A percentile compares a stretch with the other conserved stretches of the same genome.
Conservation (phyloP, 2,888 invertebrate genomes). For the Scelioninae gen. 1 region DNA sequence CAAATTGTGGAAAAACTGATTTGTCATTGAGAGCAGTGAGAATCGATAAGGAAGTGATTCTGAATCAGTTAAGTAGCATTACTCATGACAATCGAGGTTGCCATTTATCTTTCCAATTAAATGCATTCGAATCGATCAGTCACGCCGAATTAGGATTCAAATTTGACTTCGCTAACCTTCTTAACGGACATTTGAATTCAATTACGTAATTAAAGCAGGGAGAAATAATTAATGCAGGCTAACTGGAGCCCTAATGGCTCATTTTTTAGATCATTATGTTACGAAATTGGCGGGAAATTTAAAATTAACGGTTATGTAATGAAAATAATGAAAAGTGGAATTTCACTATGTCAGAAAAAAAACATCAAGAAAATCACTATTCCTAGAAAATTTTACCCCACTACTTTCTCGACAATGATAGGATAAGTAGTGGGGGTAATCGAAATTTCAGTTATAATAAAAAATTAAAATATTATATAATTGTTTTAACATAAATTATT, state of each 20-base stretch:
- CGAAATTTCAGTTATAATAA: no score
- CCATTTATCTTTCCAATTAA: conserved; percentile 61
- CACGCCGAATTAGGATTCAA: conserved; percentile 63
- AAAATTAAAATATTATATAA: no score
- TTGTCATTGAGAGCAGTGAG: conserved; percentile 59
- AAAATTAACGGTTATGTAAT: conserved; percentile 9
- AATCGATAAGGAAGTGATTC: conserved; percentile 65
- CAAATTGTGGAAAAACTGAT: conserved; percentile 66
- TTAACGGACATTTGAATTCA: conserved; percentile 56
- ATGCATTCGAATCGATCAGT: conserved; percentile 55
- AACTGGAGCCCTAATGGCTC: conserved; percentile 21
- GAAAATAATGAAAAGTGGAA: no score
- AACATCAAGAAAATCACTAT: no score
- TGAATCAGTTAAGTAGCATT: conserved; percentile 42
- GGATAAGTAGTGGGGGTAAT: no score
- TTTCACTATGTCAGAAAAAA: no score
- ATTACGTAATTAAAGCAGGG: conserved; percentile 48
- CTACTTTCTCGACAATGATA: no score
- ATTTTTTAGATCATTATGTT: conserved; percentile 10
- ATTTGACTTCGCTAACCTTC: conserved; percentile 50
- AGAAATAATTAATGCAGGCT: conserved; percentile 30
- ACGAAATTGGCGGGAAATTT: conserved; percentile 29
- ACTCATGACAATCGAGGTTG: conserved; percentile 62
- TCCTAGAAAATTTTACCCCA: no score
- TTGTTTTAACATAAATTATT: no score